A percentile compares a stretch with the other conserved stretches of the same genome.
Conservation (phyloP, 2,797 vertebrate genomes). For the Iguana delicatissima region DNA sequence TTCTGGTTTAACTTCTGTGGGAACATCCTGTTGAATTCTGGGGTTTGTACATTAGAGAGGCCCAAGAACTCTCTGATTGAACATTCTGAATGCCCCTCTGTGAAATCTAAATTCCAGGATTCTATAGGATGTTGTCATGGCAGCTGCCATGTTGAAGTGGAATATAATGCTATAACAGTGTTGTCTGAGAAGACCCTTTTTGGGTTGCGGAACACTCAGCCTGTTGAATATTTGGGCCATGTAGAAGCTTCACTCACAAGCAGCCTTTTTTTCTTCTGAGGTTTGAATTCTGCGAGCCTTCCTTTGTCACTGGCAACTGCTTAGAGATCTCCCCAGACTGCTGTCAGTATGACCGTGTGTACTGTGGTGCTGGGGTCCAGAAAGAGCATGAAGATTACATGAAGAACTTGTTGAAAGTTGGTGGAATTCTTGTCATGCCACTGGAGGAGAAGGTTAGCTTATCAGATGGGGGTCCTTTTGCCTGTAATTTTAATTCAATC, state of each 20-base stretch:
- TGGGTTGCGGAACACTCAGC: not conserved
- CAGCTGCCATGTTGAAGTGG: too few relatives aligned
- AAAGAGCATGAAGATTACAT: conserved; percentile 95
- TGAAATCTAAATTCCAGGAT: too few relatives aligned
- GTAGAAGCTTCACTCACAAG: not conserved
- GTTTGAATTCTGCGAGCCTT: conserved; percentile 97
- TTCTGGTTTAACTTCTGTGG: too few relatives aligned
- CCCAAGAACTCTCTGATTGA: too few relatives aligned
- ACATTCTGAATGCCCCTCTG: too few relatives aligned
- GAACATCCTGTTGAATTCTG: too few relatives aligned
- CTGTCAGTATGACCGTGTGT: conserved; percentile 93
- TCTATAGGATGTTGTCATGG: too few relatives aligned
- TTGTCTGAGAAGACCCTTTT: too few relatives aligned
- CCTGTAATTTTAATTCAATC: not conserved
- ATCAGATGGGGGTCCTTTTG: conserved; percentile 14
- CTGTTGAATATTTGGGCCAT: not conserved
- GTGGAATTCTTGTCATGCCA: conserved; percentile 96
- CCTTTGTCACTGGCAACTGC: conserved; percentile 94
- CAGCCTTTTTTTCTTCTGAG: conserved; percentile 74
- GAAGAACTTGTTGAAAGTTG: conserved; percentile 94
- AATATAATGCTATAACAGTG: too few relatives aligned
- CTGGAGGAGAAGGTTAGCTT: conserved; percentile 93
- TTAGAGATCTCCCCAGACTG: conserved; percentile 93
- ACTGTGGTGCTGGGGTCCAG: conserved; percentile 96
- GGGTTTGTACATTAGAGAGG: too few relatives aligned